A percentile compares a stretch with the other conserved stretches of the same genome.
Conservation (phyloP, 2,888 invertebrate species). For the Amiota communis region DNA sequence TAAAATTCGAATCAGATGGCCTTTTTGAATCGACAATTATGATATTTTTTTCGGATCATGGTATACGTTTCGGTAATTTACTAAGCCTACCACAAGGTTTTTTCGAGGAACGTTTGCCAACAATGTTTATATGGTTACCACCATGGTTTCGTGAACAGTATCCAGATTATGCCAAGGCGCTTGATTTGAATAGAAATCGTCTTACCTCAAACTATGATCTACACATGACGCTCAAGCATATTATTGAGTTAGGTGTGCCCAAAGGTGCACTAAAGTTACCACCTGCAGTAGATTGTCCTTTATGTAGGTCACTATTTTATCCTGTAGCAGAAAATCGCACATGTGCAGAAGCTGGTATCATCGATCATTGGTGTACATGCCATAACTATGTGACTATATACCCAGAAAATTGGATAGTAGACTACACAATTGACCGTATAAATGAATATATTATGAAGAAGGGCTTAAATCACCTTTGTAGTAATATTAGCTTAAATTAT, state of each 20-base stretch:
- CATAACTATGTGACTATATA: constrained; percentile 73
- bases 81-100: constrained; percentile 79
- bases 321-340: constrained; percentile 70
- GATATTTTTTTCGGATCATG: constrained; percentile 84
- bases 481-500: constrained; percentile 14
- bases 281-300: constrained; percentile 76
- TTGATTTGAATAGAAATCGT: constrained; percentile 77
- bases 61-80: constrained; percentile 80
- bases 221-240: constrained; percentile 79
- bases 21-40: constrained; percentile 77
- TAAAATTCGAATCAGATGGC: constrained; percentile 75
- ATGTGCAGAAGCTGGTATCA: constrained; percentile 49
- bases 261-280: constrained; percentile 45
- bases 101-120: constrained; percentile 84
- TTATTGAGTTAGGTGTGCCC: constrained; percentile 74
- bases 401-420: constrained; percentile 9
- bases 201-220: constrained; percentile 83
- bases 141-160: constrained; percentile 75
- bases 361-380: constrained; percentile 52
- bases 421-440: constrained; percentile 33
- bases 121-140: constrained; percentile 80
- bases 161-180: constrained; percentile 75
- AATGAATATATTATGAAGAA: constrained; percentile 31
- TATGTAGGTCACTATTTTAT: constrained; percentile 78
- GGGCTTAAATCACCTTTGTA: constrained; percentile 21